phyloP scores from a whole-genome alignment of 64 coral and sea anemone genomes.

The Cladopsammia gracilis region DNA sequence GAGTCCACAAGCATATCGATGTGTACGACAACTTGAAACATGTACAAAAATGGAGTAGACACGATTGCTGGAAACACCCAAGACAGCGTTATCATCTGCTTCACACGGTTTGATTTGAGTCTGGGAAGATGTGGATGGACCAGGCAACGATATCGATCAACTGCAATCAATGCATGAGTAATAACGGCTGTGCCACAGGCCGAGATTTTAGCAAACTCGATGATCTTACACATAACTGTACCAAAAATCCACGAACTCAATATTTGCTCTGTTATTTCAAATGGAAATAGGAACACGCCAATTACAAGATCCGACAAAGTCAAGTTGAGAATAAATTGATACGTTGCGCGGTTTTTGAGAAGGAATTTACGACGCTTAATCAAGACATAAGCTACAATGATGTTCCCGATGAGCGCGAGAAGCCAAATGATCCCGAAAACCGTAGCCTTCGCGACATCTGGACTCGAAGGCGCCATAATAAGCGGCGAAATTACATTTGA shows the following conservation, averaged over 20 bases:
- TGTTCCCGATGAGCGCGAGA: background rate
- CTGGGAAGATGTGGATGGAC: constrained; percentile 37
- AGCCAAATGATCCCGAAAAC: background rate
- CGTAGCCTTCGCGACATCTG: background rate
- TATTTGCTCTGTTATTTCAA: constrained; percentile 29
- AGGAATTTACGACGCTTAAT: constrained; percentile 13
- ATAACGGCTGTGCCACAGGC: constrained; percentile 40
- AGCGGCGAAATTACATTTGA: no score
- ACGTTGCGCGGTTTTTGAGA: constrained; percentile 21
- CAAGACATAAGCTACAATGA: background rate
- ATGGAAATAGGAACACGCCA: constrained; percentile 40
- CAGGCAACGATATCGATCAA: constrained; percentile 56
- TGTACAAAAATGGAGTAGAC: constrained; percentile 32
- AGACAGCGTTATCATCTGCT: constrained; percentile 58
- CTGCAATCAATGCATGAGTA: constrained; percentile 53
- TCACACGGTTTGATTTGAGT: constrained; percentile 29
- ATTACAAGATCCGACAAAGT: constrained; percentile 59
- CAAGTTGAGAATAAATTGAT: constrained; percentile 78
- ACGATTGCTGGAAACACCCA: constrained; percentile 44
- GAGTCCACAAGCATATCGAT: background rate
- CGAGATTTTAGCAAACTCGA: constrained; percentile 56
- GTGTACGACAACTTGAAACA: constrained; percentile 5
- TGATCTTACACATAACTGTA: constrained; percentile 41
- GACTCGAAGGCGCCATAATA: background rate
- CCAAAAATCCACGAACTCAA: constrained; percentile 45